These are phyloP conservation scores for Hypomecis atomaria DNA, from an alignment of 2,888 invertebrate species.

Conservation along the genomic window DNA sequence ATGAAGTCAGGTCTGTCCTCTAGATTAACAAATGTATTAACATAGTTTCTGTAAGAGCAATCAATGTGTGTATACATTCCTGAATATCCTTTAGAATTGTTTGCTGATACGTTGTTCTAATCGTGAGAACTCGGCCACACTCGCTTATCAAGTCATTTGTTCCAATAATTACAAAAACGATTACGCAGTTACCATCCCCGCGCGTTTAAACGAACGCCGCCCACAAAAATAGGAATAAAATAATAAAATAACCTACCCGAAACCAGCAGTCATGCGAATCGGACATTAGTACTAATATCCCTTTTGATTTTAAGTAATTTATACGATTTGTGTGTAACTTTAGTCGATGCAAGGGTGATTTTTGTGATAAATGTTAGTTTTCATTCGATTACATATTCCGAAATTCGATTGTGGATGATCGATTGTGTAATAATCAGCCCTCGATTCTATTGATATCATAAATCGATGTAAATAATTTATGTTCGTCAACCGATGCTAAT, in stretches of 20 bases:
- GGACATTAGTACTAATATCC: slow-evolving; percentile 79
- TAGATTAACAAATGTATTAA: too few species aligned
- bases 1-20: too few species aligned
- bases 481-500: slow-evolving; percentile 27
- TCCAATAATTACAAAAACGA: slow-evolving; percentile 73
- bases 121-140: slow-evolving; percentile 66
- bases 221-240: slow-evolving; percentile 69
- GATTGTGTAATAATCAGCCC: slow-evolving; percentile 60
- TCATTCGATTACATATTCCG: slow-evolving; percentile 73
- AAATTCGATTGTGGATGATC: slow-evolving; percentile 69
- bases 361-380: slow-evolving; percentile 70
- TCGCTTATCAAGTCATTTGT: slow-evolving; percentile 68
- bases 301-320: slow-evolving; percentile 84
- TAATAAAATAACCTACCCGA: slow-evolving; percentile 75
- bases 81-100: too few species aligned
- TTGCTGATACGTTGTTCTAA: slow-evolving; percentile 6
- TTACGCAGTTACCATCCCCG: slow-evolving; percentile 65
- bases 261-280: slow-evolving; percentile 76
- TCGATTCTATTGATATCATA: slow-evolving; percentile 48
- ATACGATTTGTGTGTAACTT: slow-evolving; percentile 72
- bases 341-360: slow-evolving; percentile 58
- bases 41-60: too few species aligned
- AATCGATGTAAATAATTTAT: slow-evolving; percentile 26
- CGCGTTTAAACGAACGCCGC: slow-evolving; percentile 76
- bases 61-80: too few species aligned